Conservation (phyloP, 2,888 invertebrate species). For the Eurytoma californica region DNA sequence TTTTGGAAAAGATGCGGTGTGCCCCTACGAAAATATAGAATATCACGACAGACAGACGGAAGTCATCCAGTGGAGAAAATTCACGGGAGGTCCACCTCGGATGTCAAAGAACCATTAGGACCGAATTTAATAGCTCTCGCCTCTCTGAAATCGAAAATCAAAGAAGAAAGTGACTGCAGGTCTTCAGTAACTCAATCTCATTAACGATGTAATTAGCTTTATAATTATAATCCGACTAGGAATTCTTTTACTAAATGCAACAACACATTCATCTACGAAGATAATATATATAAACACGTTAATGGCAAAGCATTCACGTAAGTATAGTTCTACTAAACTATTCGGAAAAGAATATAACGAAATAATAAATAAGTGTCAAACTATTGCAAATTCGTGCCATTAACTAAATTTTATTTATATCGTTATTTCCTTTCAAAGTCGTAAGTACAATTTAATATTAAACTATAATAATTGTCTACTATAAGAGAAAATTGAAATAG, state of each 20-base stretch:
- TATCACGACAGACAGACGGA: slow-evolving; percentile 51
- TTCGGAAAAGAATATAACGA: background rate
- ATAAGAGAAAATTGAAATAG: no score
- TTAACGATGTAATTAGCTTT: background rate
- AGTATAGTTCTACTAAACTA: no score
- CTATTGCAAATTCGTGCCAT: background rate
- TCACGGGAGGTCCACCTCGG: slow-evolving; percentile 48
- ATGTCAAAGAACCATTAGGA: slow-evolving; percentile 34
- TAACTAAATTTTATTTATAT: no score
- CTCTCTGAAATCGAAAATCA: background rate
- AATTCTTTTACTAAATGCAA: background rate
- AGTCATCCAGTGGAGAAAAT: slow-evolving; percentile 40
- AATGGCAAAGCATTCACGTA: background rate
- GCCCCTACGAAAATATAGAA: slow-evolving; percentile 17
- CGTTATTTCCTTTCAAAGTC: no score
- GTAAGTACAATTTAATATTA: no score
- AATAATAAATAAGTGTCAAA: background rate
- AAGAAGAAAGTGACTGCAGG: background rate
- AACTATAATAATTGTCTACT: no score
- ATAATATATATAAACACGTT: background rate
- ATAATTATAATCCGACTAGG: no score
- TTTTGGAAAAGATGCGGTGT: slow-evolving; percentile 30
- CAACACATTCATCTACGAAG: background rate
- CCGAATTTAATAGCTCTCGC: background rate
- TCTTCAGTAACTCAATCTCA: background rate